Evolutionary conservation across 2,888 invertebrate genomes (phyloP).

Genomic region (Leucophenga maculata): DNA sequence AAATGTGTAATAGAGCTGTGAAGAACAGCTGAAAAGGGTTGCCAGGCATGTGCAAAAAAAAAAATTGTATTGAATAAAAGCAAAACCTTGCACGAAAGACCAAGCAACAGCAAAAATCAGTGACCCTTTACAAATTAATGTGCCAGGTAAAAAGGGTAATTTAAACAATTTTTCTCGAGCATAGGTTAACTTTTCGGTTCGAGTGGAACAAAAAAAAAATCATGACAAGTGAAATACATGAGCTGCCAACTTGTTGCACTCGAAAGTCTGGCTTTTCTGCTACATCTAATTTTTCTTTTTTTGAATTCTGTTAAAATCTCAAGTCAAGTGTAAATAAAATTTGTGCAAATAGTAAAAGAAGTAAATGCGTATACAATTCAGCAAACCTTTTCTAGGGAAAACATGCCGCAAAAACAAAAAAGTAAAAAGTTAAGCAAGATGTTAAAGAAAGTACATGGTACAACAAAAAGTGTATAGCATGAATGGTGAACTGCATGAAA

Average conservation of each 20-base stretch:
- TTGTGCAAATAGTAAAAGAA: conserved; percentile 21
- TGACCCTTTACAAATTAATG: conserved; percentile 59
- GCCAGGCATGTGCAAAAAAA: background rate
- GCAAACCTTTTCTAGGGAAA: conserved; percentile 10
- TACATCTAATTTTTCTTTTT: conserved; percentile 32
- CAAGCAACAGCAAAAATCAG: conserved; percentile 39
- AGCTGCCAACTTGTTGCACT: conserved; percentile 54
- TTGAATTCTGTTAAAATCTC: conserved; percentile 40
- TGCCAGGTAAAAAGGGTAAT: conserved; percentile 62
- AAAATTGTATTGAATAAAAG: background rate
- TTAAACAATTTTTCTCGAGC: conserved; percentile 39
- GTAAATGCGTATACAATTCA: background rate
- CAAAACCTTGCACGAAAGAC: background rate
- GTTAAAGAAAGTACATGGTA: background rate
- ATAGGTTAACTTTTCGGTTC: conserved; percentile 5
- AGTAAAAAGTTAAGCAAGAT: background rate
- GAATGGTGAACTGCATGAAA: background rate
- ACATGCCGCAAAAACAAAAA: background rate
- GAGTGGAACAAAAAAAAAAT: background rate
- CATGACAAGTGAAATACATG: conserved; percentile 23
- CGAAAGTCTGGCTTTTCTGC: background rate
- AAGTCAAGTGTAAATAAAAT: conserved; percentile 57
- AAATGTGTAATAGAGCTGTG: conserved; percentile 47
- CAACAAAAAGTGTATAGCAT: background rate
- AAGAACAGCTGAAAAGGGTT: conserved; percentile 19